These are phyloP conservation scores for Drosophila putrida DNA, from an alignment of 2,888 invertebrate species.

Conservation along the genomic window DNA sequence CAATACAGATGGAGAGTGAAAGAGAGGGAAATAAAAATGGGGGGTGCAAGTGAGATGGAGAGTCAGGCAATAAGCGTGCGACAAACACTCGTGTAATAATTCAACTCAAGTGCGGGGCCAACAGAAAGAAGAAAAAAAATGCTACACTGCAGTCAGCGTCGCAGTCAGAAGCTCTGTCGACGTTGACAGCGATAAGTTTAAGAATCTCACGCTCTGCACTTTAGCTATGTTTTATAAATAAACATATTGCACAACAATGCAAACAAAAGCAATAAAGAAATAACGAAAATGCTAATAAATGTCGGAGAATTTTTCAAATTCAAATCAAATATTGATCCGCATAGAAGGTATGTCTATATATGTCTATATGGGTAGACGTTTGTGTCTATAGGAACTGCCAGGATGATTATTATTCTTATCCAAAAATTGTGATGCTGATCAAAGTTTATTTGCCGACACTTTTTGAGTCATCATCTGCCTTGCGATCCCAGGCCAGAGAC, in stretches of 20 bases:
- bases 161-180: constrained; percentile 9
- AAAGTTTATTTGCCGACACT: constrained; percentile 59
- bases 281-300: constrained; percentile 40
- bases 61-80: constrained; percentile 18
- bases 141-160: constrained; percentile 20
- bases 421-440: constrained; percentile 39
- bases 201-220: constrained; percentile 78
- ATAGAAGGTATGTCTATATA: background rate
- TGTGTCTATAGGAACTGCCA: constrained; percentile 20
- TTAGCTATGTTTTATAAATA: constrained; percentile 54
- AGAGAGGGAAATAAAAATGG: constrained; percentile 3
- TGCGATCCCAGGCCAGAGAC: constrained; percentile 40
- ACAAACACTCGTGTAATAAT: constrained; percentile 71
- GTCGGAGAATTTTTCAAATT: constrained; percentile 37
- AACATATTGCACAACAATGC: constrained; percentile 57
- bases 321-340: constrained; percentile 44
- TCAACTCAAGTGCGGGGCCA: constrained; percentile 76
- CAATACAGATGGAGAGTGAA: constrained; percentile 26
- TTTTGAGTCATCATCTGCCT: constrained; percentile 61
- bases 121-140: constrained; percentile 31
- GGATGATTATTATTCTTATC: constrained; percentile 14
- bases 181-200: constrained; percentile 32
- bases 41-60: constrained; percentile 15
- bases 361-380: background rate
- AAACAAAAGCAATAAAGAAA: constrained; percentile 17